Evolutionary conservation across 2,113 vertebrate species (phyloP), one percentile per base, ranked within the genome.

Genomic region (Osmerus eperlanus): DNA sequence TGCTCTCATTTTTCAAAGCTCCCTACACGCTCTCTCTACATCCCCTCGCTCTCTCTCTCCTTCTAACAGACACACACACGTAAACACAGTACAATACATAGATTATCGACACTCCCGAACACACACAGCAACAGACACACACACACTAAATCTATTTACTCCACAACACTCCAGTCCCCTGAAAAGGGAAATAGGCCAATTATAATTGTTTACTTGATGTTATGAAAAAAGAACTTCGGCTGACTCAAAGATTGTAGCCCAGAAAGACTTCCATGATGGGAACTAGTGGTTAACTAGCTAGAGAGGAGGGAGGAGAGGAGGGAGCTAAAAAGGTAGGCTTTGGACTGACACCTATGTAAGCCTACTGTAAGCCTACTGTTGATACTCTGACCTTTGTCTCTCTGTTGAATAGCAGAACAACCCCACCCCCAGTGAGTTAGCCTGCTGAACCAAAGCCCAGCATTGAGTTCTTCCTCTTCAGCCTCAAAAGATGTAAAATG

Each of bases 151-250:
- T 71, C 21, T 14, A 21, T 51, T 19, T 23, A 52, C 41, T 56
- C 61, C 54, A 51, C 14, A 36, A 4, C 73, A 16, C 71, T 18
- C 73, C 63, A 62, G 59, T 66, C 32, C 7, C 13, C 58, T 51
- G 55, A 69, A 73, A 14, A 67, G 32, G 55, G 63, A 81, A 81
- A 51, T 75, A 60, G 82, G 80, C 85, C 78, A 84, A 79, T 85
- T 81, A 81, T 60, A 78, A 66, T 19, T 78, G 75, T 74, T 82
- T 75, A 72, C 75, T 70, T 67, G 73, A 72, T 68, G 68, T 67
- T 77, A 63, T 76, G 68, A 56, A 65, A 28, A 14, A 13, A 67
- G 66, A 56, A 76, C 68, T 52, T 53, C n/a, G n/a, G 41, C 51
- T 65, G 41, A 36, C 68, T 71, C 71, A 78, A 66, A 74, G 67